Percentiles rank a stretch among this genome's conserved stretches.
Evolutionary conservation across 2,113 vertebrate species (phyloP).

Genomic region (Formicarius rufipectus): DNA sequence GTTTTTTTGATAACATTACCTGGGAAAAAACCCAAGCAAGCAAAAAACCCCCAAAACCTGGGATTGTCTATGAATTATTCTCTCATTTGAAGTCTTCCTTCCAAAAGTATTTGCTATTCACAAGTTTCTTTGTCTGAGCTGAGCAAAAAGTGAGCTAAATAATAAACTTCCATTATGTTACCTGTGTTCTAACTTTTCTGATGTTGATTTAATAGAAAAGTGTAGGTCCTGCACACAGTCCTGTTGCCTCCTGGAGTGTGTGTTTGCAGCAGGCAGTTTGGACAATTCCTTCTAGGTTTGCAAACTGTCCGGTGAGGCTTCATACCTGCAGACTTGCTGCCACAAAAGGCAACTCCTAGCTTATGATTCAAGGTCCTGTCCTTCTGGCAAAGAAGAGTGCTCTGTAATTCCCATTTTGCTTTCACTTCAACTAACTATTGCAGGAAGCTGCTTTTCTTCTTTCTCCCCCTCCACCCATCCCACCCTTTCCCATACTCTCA

Average conservation of each 20-base stretch:
- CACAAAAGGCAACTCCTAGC: background rate
- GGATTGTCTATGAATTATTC: background rate
- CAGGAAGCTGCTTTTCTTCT: background rate
- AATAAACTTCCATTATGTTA: background rate
- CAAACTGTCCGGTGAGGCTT: background rate
- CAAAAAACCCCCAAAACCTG: background rate
- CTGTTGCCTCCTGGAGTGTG: background rate
- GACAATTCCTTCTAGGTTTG: background rate
- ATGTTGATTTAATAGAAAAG: background rate
- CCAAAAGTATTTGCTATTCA: background rate
- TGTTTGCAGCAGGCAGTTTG: background rate
- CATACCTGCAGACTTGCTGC: background rate
- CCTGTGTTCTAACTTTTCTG: background rate
- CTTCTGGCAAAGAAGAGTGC: background rate
- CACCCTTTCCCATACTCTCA: fast-evolving
- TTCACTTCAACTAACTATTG: background rate
- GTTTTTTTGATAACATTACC: background rate
- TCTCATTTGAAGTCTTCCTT: background rate
- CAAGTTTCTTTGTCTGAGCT: background rate
- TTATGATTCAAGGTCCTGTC: background rate
- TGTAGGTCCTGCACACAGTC: fast-evolving
- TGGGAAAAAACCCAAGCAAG: background rate
- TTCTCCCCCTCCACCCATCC: fast-evolving
- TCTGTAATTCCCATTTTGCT: background rate
- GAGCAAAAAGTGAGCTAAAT: background rate